phyloP scores from a whole-genome alignment of 2,113 vertebrate species.

The Notothenia rossii region DNA sequence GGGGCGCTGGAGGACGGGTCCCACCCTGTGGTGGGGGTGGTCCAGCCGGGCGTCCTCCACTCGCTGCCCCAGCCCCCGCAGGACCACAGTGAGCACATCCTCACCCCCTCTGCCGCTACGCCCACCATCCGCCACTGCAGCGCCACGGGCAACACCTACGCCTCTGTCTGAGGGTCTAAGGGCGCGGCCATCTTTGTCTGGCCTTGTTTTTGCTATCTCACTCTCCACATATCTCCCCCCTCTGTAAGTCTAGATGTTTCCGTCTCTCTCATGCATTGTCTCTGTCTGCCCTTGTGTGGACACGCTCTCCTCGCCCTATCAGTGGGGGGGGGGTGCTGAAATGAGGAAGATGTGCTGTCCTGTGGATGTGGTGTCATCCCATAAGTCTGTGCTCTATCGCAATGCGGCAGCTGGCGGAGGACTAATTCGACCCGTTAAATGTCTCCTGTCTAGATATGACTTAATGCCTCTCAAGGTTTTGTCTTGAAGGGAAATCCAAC shows the following conservation, averaged over 20 bases:
- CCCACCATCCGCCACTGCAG: slow-evolving; percentile 87
- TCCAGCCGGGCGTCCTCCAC: slow-evolving; percentile 82
- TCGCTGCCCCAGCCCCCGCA: slow-evolving; percentile 74
- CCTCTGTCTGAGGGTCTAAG: slow-evolving; percentile 81
- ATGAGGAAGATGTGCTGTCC: slow-evolving; percentile 61
- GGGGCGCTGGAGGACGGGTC: slow-evolving; percentile 81
- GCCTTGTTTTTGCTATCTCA: slow-evolving; percentile 43
- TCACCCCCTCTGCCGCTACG: slow-evolving; percentile 74
- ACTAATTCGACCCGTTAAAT: slow-evolving; percentile 51
- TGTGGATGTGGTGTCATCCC: slow-evolving; percentile 65
- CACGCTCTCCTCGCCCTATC: slow-evolving; percentile 37
- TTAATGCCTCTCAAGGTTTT: slow-evolving; percentile 22
- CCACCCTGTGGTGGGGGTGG: slow-evolving; percentile 84
- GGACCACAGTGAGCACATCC: slow-evolving; percentile 82
- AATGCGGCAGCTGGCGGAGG: slow-evolving; percentile 55
- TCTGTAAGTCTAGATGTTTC: slow-evolving; percentile 60
- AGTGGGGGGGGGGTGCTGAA: slow-evolving; percentile 21
- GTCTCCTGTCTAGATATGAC: slow-evolving; percentile 39
- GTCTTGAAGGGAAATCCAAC: slow-evolving; percentile 29
- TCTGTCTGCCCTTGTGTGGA: slow-evolving; percentile 67
- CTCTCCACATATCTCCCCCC: slow-evolving; percentile 59
- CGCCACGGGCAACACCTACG: slow-evolving; percentile 84
- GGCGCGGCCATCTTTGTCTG: slow-evolving; percentile 19
- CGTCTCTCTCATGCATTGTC: slow-evolving; percentile 58
- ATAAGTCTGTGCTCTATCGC: slow-evolving; percentile 50